These are phyloP conservation scores for Hoplostethus atlanticus DNA, from an alignment of 2,797 vertebrate genomes.

Conservation along the genomic window DNA sequence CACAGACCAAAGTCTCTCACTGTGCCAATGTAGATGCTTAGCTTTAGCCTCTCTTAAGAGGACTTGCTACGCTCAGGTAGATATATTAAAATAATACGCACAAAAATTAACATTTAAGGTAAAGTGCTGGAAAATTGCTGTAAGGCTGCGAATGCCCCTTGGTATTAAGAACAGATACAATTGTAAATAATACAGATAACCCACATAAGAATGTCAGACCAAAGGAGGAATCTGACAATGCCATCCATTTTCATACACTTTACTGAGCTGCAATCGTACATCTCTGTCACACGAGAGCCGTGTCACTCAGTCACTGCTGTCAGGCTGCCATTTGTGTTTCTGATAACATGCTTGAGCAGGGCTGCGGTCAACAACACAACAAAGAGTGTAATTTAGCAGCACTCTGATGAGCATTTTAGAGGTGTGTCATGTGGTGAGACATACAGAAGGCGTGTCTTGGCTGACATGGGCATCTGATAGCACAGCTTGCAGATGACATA, in stretches of 20 bases:
- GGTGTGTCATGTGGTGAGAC: conserved; percentile 24
- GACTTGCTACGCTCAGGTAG: background rate
- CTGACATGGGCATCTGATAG: conserved; percentile 70
- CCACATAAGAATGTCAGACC: conserved; percentile 19
- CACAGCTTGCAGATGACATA: conserved; percentile 49
- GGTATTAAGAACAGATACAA: conserved; percentile 27
- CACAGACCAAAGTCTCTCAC: conserved; percentile 68
- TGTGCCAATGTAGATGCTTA: conserved; percentile 34
- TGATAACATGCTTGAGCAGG: conserved; percentile 58
- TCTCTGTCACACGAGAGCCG: conserved; percentile 51
- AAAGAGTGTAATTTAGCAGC: conserved; percentile 50
- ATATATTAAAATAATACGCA: too few species aligned
- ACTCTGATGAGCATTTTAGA: conserved; percentile 33
- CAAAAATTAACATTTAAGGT: too few species aligned
- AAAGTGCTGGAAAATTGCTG: conserved; percentile 2
- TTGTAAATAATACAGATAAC: conserved; percentile 47
- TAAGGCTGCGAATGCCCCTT: conserved; percentile 34
- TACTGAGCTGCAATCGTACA: conserved; percentile 43
- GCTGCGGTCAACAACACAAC: conserved; percentile 50
- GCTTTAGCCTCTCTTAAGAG: conserved; percentile 26
- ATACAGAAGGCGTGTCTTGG: conserved; percentile 46
- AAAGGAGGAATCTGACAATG: conserved; percentile 35
- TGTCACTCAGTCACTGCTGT: conserved; percentile 44
- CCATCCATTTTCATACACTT: conserved; percentile 55
- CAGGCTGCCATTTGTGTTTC: conserved; percentile 52